Evolutionary conservation across 2,797 vertebrate species (phyloP), one percentile per base, ranked within the genome.

Genomic region (Pseudochaenichthys georgianus): DNA sequence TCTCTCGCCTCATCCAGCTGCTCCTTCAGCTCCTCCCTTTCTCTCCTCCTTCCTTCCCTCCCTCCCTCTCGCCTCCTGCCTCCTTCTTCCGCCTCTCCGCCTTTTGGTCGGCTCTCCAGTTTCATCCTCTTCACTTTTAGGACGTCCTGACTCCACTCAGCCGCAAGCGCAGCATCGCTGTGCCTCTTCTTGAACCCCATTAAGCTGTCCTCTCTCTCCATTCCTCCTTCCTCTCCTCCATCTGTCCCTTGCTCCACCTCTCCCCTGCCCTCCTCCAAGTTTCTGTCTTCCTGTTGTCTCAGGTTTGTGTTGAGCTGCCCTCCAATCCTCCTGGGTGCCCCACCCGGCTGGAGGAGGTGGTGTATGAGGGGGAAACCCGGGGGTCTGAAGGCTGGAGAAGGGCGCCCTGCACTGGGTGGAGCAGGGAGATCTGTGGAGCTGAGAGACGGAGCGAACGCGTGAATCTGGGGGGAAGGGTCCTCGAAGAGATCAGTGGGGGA

Each of bases 1-100:
- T 93, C 93, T 64, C 90, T 91, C 9, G 95, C 94, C 80, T 95
- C 94, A 69, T 95, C 95, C 75, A 96, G 82, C 83, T 96, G 95
- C 31, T 94, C 94, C 80, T 96, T 96, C 51, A 96, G 87, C 86
- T 95, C 95, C 78, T 93, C 93, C 57, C 89, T 89, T 77, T 95
- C 94, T n/a, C 90, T 82, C 46, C 88, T 92, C 84, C 89, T 94
- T 17, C 90, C 91, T 52, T 92, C 92, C 68, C 86, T 88, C 65
- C 79, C 92, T 47, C 78, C 87, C 63, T 86, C 91, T 11, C 79
- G 81, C 69, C 73, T 89, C 70, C 81, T 86, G 28, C 78, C 86
- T 62, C 74, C 84, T 59, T 80, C 84, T 2, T 78, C 86, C 0
- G 45, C 47, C 63, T 84, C 84, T 28, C 78, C 64, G 3, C 88